Base-by-base conservation (phyloP, 2,797 vertebrate genomes). In the Menidia menidia region DNA sequence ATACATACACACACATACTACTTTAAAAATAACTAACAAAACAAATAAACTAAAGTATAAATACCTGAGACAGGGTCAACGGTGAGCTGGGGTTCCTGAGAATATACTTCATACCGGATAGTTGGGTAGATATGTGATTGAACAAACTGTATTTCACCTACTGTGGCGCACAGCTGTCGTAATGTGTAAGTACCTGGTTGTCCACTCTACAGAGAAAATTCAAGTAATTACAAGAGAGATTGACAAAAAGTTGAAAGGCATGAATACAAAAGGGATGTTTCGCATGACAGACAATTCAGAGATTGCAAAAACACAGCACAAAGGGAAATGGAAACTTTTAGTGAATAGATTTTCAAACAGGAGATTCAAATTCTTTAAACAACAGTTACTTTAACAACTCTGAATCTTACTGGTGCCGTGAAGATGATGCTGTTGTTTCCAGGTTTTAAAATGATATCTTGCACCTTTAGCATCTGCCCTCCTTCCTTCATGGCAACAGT, bases 41-140 rank as follows among this genome's bases (percentile, higher is more conserved):
- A 55, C 10, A n/a, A 4, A 0, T 2, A 54, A 7, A 4, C 12
- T 25, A 3, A 54, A 16, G 18, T 11, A 3, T 1, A 48, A 52
- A 2, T 0, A 99, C 98, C 97, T 87, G 95, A 94, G 83, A 97
- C 89, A 0, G 97, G 97, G 80, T 97, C 96, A 87, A 98, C 96
- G 0, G 89, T 96, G 69, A 99, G 95, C 88, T 98, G 97, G 4
- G 98, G 97, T 91, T 99, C 98, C 94, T 99, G 97, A 71, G 96
- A 98, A 80, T 98, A 99, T 10, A 99, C 96, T 25, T 98, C 96
- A 9, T 99, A 99, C 82, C 96, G 96, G 78, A 96, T 95, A 0
- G 95, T 93, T 0, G 98, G 98, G 84, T 97, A 96, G 76, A 99
- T 94, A 66, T 97, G 97, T 13, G 97, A 96, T 47, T 97, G 93